Conservation (phyloP, 1,140 invertebrate genomes). For the Orchestia grillus region DNA sequence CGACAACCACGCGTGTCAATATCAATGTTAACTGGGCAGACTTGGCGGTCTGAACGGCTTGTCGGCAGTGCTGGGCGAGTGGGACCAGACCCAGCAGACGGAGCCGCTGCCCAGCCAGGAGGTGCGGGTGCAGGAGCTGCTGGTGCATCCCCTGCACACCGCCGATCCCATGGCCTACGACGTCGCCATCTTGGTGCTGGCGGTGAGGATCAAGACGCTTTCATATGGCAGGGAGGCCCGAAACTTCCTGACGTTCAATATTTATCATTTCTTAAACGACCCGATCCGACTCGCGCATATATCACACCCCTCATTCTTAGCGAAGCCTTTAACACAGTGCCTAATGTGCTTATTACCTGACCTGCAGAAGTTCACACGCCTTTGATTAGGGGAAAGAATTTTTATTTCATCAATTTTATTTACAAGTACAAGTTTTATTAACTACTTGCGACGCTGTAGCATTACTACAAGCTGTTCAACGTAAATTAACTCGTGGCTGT, state of each 20-base stretch:
- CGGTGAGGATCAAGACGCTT: neutral
- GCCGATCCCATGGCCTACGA: constrained; percentile 41
- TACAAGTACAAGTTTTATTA: no score
- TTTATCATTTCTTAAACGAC: neutral
- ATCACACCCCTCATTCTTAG: neutral
- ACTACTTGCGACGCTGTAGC: no score
- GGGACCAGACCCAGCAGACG: constrained; percentile 9
- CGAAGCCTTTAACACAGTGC: neutral
- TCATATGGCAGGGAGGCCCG: no score
- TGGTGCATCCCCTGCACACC: constrained; percentile 26
- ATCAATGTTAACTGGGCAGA: neutral
- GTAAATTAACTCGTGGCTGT: no score
- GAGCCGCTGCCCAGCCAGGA: constrained; percentile 33
- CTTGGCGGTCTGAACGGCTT: neutral
- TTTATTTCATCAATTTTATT: neutral
- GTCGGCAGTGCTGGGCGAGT: constrained; percentile 10
- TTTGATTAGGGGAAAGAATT: neutral
- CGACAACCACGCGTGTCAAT: neutral
- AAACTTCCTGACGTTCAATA: neutral
- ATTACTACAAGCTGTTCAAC: no score
- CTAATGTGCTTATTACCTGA: no score
- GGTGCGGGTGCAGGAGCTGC: neutral
- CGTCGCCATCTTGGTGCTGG: neutral
- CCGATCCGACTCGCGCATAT: neutral
- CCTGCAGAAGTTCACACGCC: neutral